Evolutionary conservation across 2,113 vertebrate genomes (phyloP).

Genomic region (Rhipidura dahli): DNA sequence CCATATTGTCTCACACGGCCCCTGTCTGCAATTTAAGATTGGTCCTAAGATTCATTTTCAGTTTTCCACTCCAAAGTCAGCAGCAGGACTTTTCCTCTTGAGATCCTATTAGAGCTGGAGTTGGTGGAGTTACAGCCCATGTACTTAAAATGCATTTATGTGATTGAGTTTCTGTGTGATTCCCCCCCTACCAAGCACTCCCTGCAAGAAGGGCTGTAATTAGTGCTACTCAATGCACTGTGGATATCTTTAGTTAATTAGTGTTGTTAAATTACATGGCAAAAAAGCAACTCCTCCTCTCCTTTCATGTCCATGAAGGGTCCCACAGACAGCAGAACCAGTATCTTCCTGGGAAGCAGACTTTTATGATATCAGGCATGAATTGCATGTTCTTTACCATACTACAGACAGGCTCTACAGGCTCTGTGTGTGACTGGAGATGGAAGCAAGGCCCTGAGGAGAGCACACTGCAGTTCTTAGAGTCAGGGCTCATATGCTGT

Average conservation of each 20-base stretch:
- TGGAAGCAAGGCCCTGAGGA: background rate
- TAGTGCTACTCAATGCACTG: background rate
- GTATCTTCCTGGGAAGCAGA: background rate
- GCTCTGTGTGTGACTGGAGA: background rate
- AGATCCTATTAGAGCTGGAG: background rate
- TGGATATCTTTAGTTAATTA: slow-evolving; percentile 45
- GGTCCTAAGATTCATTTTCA: background rate
- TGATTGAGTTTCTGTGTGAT: background rate
- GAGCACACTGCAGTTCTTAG: background rate
- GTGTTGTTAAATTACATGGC: background rate
- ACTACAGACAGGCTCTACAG: background rate
- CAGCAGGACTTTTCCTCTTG: background rate
- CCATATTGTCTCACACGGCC: background rate
- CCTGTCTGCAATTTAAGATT: background rate
- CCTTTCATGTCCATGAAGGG: background rate
- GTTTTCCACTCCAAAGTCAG: background rate
- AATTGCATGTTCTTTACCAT: background rate
- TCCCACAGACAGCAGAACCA: background rate
- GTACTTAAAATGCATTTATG: background rate
- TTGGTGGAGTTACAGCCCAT: background rate
- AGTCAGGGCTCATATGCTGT: background rate
- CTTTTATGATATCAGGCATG: background rate
- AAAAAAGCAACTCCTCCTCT: background rate
- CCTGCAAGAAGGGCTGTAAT: slow-evolving; percentile 14
- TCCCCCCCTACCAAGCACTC: background rate